A percentile compares a stretch with the other conserved stretches of the same genome.
These are phyloP conservation scores for Volucella bombylans DNA, from an alignment of 2,888 invertebrate species.

Conservation along the genomic window DNA sequence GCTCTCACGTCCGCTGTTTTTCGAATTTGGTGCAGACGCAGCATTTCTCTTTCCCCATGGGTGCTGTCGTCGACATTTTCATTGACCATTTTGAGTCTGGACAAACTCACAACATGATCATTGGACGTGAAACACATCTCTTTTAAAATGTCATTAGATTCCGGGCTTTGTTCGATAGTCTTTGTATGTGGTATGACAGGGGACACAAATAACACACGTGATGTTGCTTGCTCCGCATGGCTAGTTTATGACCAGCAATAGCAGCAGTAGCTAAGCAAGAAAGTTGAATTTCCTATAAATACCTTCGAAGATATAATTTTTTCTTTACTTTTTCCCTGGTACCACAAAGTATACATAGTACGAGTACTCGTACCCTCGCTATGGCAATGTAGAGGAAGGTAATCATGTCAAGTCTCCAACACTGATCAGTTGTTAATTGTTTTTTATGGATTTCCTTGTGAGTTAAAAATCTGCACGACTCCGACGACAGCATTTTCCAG, in stretches of 20 bases:
- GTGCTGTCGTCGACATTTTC: slow-evolving; percentile 29
- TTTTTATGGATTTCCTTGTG: slow-evolving; percentile 60
- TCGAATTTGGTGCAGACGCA: slow-evolving; percentile 34
- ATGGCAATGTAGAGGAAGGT: slow-evolving; percentile 39
- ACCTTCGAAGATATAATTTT: slow-evolving; percentile 61
- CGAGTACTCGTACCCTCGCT: neutral
- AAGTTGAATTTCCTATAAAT: slow-evolving; percentile 69
- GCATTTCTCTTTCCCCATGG: slow-evolving; percentile 62
- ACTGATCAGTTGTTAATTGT: slow-evolving; percentile 62
- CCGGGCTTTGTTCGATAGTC: slow-evolving; percentile 29
- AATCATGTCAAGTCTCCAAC: slow-evolving; percentile 67
- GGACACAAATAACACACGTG: slow-evolving; percentile 55
- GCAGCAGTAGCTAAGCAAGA: slow-evolving; percentile 24
- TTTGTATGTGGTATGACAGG: slow-evolving; percentile 5
- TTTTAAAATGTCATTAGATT: slow-evolving; percentile 59
- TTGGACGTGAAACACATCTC: slow-evolving; percentile 54
- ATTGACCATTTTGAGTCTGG: slow-evolving; percentile 48
- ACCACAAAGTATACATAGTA: too few species aligned
- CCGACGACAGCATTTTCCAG: slow-evolving; percentile 39
- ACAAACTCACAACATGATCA: slow-evolving; percentile 24
- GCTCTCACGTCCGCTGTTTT: slow-evolving; percentile 6
- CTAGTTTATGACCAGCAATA: slow-evolving; percentile 36
- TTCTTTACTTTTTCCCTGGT: slow-evolving; percentile 17
- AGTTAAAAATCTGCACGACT: slow-evolving; percentile 41
- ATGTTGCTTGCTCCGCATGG: slow-evolving; percentile 42